These are phyloP conservation scores for Micromys minutus DNA, from an alignment of 2,113 vertebrate genomes.

Conservation along the genomic window DNA sequence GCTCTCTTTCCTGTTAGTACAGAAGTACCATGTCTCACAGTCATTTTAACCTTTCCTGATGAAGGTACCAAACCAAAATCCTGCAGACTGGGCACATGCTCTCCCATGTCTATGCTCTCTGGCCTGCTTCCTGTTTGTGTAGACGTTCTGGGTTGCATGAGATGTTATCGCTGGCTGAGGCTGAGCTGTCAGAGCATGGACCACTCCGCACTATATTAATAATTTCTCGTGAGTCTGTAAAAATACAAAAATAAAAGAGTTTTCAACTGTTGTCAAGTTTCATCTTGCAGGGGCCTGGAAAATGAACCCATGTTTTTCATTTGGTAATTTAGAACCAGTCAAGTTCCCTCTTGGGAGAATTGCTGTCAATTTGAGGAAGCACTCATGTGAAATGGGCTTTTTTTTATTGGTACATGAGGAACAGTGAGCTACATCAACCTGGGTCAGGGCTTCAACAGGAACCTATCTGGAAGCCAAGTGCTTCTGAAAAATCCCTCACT, in stretches of 20 bases:
- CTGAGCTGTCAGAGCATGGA: background rate
- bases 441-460: background rate
- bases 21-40: background rate
- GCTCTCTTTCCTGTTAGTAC: background rate
- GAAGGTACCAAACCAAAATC: background rate
- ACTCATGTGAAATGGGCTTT: background rate
- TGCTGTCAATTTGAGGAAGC: background rate
- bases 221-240: conserved; percentile 26
- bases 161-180: background rate
- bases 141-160: background rate
- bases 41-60: background rate
- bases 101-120: background rate
- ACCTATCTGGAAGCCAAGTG: background rate
- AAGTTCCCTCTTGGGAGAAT: background rate
- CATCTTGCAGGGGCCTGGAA: background rate
- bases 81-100: background rate
- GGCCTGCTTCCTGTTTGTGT: background rate
- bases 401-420: background rate
- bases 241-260: conserved; percentile 9
- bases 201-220: background rate
- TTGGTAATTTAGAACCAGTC: background rate
- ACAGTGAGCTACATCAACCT: background rate
- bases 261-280: conserved; percentile 27
- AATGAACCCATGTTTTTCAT: conserved; percentile 16
- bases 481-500: background rate